Conservation (phyloP, 2,113 vertebrate genomes). For the Nycticebus coucang region DNA sequence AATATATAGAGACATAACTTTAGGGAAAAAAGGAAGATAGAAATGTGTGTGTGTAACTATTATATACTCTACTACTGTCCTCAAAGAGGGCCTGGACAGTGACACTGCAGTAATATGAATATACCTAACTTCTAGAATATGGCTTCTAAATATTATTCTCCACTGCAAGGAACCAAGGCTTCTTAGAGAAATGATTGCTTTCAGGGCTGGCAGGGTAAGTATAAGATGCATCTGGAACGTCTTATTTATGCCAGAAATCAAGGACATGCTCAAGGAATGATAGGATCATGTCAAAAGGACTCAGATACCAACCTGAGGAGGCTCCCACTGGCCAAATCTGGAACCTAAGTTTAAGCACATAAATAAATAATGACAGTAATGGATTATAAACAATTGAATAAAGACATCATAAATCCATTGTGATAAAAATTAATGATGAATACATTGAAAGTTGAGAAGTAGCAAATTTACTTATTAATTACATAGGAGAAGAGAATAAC, state of each 20-base stretch:
- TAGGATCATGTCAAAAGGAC: not conserved
- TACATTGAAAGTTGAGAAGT: conserved; percentile 39
- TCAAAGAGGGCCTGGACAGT: not conserved
- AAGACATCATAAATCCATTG: not conserved
- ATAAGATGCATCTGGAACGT: not conserved
- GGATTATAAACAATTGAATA: conserved; percentile 8
- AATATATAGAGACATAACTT: not conserved
- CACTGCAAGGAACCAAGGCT: not conserved
- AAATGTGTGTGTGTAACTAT: no score
- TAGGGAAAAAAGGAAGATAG: not conserved
- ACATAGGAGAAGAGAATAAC: not conserved
- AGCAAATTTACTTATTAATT: conserved; percentile 50
- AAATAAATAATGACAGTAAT: conserved; percentile 19
- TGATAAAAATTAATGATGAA: conserved; percentile 22
- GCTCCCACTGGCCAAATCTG: not conserved
- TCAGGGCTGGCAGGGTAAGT: not conserved
- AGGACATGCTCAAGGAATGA: conserved; percentile 3
- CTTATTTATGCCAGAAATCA: conserved; percentile 10
- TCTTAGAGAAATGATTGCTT: conserved; percentile 28
- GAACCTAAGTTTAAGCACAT: not conserved
- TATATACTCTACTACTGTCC: not conserved
- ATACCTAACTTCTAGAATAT: not conserved
- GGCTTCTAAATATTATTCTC: not conserved
- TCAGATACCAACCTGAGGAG: not conserved
- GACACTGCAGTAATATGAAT: not conserved